Conservation (phyloP, 2,113 vertebrate species). For the Petroica traversi region DNA sequence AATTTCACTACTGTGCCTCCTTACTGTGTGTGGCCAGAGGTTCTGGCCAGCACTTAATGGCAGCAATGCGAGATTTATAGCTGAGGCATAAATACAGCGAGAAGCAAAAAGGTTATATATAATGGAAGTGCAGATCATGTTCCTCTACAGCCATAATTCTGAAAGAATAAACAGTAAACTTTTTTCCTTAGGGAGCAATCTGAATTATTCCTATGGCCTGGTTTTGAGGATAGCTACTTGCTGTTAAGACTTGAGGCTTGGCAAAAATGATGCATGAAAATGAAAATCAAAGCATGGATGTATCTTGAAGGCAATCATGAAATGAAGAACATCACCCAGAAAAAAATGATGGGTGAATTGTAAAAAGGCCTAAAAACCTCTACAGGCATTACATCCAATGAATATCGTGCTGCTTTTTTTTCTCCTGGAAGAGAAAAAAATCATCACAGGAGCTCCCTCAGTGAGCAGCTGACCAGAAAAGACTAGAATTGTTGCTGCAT, state of each 20-base stretch:
- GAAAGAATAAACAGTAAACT: not conserved
- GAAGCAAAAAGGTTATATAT: not conserved
- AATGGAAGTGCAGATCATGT: not conserved
- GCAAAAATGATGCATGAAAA: not conserved
- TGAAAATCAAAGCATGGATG: not conserved
- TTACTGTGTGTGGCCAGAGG: not conserved
- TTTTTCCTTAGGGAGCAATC: not conserved
- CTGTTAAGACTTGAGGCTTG: not conserved
- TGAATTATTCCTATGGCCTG: not conserved
- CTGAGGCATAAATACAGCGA: not conserved
- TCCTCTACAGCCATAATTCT: not conserved
- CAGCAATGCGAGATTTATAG: not conserved
- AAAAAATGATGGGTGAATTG: not conserved
- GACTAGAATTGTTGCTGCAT: not conserved
- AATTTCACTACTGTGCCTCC: not conserved
- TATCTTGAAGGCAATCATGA: not conserved
- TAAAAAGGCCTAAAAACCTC: not conserved
- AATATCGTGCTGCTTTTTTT: accelerated
- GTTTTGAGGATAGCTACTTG: not conserved
- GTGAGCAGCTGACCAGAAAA: not conserved
- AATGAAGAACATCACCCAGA: not conserved
- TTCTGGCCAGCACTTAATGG: not conserved
- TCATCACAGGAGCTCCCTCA: not conserved
- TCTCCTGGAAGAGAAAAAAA: not conserved
- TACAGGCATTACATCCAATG: not conserved